phyloP scores from a whole-genome alignment of 1,140 invertebrate genomes.

The Leptinotarsa undecemlineata region DNA sequence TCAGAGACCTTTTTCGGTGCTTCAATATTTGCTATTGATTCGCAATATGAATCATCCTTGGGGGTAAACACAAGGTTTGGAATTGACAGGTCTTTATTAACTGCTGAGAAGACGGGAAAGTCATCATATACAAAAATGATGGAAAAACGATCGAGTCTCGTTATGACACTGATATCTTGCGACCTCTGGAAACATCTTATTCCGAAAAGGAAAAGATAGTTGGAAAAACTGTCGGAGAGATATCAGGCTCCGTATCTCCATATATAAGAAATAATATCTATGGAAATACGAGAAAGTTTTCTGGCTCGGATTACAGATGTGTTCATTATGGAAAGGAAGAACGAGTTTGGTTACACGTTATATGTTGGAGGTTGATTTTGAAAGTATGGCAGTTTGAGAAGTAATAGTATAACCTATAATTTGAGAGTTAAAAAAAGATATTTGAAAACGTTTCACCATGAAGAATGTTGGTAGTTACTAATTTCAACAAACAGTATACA shows the following conservation, averaged over 20 bases:
- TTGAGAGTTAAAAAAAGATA: too few relatives aligned
- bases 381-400: not conserved
- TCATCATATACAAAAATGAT: slow-evolving; percentile 13
- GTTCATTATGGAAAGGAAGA: slow-evolving; percentile 3
- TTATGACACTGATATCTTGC: slow-evolving; percentile 18
- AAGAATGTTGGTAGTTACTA: too few relatives aligned
- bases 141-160: slow-evolving; percentile 17
- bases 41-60: not conserved
- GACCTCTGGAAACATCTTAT: not conserved
- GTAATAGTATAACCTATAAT: not conserved
- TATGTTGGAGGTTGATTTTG: not conserved
- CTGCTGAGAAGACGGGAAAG: slow-evolving; percentile 8
- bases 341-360: not conserved
- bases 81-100: slow-evolving; percentile 18
- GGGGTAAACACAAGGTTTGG: slow-evolving; percentile 7
- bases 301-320: slow-evolving; percentile 10
- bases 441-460: too few relatives aligned
- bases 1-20: not conserved
- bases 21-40: slow-evolving; percentile 2
- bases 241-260: slow-evolving; percentile 4
- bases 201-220: slow-evolving; percentile 3
- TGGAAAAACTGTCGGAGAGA: not conserved
- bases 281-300: not conserved
- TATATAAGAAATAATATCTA: slow-evolving; percentile 20
- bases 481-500: too few relatives aligned